Percentiles rank a stretch among this genome's conserved stretches.
Evolutionary conservation across 2,113 vertebrate genomes (phyloP).

Genomic region (Coreoperca whiteheadi): DNA sequence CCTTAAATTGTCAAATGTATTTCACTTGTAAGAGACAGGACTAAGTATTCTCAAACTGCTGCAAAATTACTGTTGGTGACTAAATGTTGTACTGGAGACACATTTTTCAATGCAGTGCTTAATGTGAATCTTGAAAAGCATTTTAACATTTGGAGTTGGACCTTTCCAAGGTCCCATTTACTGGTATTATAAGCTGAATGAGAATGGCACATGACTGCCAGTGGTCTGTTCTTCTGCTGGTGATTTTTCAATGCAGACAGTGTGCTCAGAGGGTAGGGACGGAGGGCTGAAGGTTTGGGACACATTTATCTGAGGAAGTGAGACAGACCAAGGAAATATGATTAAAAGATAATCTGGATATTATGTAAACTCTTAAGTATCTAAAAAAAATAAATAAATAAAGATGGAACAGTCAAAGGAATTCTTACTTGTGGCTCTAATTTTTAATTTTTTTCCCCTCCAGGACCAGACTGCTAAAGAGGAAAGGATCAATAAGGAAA

Average conservation of each 20-base stretch:
- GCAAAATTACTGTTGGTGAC: background rate
- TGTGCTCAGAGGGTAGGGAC: background rate
- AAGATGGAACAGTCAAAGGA: background rate
- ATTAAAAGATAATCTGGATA: background rate
- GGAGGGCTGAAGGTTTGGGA: background rate
- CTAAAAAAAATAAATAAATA: no score
- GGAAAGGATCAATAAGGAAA: constrained; percentile 82
- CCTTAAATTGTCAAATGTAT: background rate
- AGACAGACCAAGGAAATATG: background rate
- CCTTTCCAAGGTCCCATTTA: background rate
- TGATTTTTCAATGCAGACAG: constrained; percentile 8
- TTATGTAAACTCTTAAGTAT: background rate
- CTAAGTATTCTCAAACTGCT: background rate
- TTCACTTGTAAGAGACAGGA: background rate
- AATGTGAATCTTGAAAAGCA: background rate
- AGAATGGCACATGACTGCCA: constrained; percentile 42
- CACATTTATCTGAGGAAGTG: constrained; percentile 16
- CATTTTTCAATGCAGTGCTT: no score
- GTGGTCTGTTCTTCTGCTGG: constrained; percentile 10
- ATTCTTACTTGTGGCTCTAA: background rate
- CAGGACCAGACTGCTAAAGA: constrained; percentile 64
- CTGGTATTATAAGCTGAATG: background rate
- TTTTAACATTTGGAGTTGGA: background rate
- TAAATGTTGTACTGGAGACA: background rate
- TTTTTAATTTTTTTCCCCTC: background rate